phyloP scores from a whole-genome alignment of 2,888 invertebrate genomes.

The Trissoscelio sp. region DNA sequence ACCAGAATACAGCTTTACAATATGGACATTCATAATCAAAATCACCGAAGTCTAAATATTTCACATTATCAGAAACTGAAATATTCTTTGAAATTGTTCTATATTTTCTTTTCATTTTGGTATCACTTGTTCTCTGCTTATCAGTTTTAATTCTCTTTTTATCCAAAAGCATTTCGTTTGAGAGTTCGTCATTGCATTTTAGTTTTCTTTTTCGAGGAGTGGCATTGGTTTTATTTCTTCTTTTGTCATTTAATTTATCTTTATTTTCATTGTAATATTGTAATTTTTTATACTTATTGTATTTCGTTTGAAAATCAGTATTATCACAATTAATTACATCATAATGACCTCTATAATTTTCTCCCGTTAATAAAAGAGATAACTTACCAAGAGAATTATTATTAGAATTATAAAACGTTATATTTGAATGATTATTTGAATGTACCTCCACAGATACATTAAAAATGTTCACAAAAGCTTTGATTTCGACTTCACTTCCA shows the following conservation, averaged over 20 bases:
- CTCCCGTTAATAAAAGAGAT: neutral
- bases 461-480: constrained; percentile 5
- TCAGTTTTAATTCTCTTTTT: too few species aligned
- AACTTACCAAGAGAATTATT: neutral
- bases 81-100: constrained; percentile 1
- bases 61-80: neutral
- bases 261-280: constrained; percentile 9
- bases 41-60: constrained; percentile 5
- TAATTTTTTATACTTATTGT: neutral
- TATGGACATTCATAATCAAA: constrained; percentile 12
- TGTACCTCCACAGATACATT: constrained; percentile 7
- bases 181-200: too few species aligned
- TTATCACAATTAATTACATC: constrained; percentile 7
- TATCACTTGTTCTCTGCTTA: too few species aligned
- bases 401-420: neutral
- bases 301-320: neutral
- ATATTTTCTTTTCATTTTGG: too few species aligned
- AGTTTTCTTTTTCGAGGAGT: too few species aligned
- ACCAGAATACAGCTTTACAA: constrained; percentile 22
- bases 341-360: neutral
- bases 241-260: constrained; percentile 4
- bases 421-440: neutral
- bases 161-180: too few species aligned
- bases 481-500: constrained; percentile 1
- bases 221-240: neutral